Evolutionary conservation across 2,113 vertebrate species (phyloP).

Genomic region (Plestiodon gilberti): DNA sequence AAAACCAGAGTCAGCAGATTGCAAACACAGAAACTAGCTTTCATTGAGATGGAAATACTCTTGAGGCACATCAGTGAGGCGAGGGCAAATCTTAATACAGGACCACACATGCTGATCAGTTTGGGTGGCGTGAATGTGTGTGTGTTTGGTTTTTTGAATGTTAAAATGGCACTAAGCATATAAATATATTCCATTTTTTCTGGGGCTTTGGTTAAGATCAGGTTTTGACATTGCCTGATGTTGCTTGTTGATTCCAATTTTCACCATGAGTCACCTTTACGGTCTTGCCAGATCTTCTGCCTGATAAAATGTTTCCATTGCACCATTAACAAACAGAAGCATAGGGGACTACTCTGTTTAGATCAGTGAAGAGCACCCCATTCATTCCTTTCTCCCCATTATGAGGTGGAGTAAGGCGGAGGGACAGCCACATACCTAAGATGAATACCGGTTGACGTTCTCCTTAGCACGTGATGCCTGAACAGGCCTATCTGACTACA

Average conservation of each 20-base stretch:
- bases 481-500: background rate
- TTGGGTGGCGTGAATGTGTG: background rate
- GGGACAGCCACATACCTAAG: background rate
- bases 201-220: background rate
- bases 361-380: background rate
- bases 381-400: background rate
- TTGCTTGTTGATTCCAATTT: background rate
- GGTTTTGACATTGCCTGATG: background rate
- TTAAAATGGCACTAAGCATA: background rate
- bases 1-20: background rate
- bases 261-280: background rate
- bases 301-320: background rate
- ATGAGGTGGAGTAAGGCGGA: background rate
- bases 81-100: background rate
- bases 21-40: background rate
- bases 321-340: background rate
- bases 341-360: background rate
- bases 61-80: background rate
- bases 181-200: background rate
- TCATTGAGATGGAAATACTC: background rate
- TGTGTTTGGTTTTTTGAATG: background rate
- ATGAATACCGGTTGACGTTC: background rate
- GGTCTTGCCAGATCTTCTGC: background rate
- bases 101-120: constrained; percentile 2
- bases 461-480: background rate